Conservation (phyloP, 2,888 invertebrate genomes). For the Dynastes maya region DNA sequence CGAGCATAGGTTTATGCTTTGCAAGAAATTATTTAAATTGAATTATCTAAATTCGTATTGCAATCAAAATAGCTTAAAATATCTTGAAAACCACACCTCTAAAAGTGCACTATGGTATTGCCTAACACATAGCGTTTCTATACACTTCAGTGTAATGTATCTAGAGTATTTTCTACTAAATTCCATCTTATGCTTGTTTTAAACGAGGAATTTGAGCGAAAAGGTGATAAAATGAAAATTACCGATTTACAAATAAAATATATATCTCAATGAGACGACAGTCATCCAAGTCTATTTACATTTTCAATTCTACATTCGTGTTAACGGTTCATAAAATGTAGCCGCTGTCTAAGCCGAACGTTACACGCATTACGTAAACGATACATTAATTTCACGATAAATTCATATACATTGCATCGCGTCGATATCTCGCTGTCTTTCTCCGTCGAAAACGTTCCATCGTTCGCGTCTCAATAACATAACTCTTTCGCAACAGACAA, state of each 20-base stretch:
- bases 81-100: background rate
- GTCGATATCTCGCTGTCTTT: conserved; percentile 6
- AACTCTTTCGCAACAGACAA: conserved; percentile 42
- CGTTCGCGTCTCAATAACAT: conserved; percentile 14
- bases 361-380: conserved; percentile 41
- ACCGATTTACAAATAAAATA: conserved; percentile 37
- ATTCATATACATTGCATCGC: conserved; percentile 38
- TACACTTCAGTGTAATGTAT: background rate
- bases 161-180: background rate
- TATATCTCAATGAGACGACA: conserved; percentile 27
- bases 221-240: conserved; percentile 22
- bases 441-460: conserved; percentile 6
- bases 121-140: background rate
- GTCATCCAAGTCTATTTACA: conserved; percentile 31
- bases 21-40: too few species aligned
- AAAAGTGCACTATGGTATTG: background rate
- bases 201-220: conserved; percentile 10
- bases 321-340: conserved; percentile 43
- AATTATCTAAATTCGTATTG: too few species aligned
- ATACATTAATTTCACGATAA: conserved; percentile 39
- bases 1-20: too few species aligned
- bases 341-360: conserved; percentile 29
- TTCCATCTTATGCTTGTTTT: background rate
- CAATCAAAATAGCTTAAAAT: background rate
- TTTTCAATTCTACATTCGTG: conserved; percentile 39